Percentiles rank a stretch among this genome's conserved stretches.
phyloP scores from a whole-genome alignment of 2,888 invertebrate genomes.

The Halocaridina rubra region DNA sequence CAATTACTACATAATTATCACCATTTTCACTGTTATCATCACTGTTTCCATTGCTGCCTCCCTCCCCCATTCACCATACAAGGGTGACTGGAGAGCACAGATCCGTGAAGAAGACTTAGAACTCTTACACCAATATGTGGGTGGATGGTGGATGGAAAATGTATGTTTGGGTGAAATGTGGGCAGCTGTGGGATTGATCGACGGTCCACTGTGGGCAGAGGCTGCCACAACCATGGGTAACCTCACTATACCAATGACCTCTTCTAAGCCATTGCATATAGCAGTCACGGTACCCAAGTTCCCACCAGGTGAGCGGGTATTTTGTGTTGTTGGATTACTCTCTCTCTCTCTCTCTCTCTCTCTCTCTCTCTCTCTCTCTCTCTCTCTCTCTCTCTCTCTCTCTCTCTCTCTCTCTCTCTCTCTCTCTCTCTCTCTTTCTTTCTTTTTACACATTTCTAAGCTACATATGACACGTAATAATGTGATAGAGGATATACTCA shows the following conservation, averaged over 20 bases:
- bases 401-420: background rate
- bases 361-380: background rate
- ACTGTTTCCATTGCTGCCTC: no score
- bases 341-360: background rate
- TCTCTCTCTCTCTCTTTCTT: background rate
- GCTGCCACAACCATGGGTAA: slow-evolving; percentile 3
- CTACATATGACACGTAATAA: no score
- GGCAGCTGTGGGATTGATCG: slow-evolving; percentile 27
- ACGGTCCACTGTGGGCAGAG: slow-evolving; percentile 40
- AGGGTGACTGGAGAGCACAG: slow-evolving; percentile 44
- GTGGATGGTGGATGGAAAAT: slow-evolving; percentile 22
- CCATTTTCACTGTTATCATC: no score
- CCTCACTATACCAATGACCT: no score
- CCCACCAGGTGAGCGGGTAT: background rate
- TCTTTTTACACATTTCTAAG: background rate
- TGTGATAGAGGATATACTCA: background rate
- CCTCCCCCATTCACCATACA: background rate
- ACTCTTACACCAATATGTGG: background rate
- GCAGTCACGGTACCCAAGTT: slow-evolving; percentile 12
- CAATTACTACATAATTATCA: no score
- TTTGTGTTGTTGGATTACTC: background rate
- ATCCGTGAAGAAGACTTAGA: background rate
- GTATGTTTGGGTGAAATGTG: slow-evolving; percentile 47
- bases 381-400: background rate
- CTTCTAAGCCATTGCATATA: slow-evolving; percentile 13